phyloP scores from a whole-genome alignment of 1,140 invertebrate species.

The Acromyrmex charruanus region DNA sequence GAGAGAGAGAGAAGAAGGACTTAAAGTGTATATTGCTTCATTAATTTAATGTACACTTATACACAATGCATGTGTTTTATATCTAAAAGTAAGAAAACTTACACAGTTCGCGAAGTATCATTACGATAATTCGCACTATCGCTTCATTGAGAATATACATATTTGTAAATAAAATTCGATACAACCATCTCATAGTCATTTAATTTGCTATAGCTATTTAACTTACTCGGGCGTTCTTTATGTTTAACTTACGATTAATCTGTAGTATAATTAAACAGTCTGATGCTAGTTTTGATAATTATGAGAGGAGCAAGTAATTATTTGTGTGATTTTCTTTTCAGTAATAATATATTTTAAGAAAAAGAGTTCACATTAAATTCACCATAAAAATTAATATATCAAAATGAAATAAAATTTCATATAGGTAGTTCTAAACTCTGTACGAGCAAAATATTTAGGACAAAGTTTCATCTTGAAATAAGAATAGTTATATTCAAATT shows the following conservation, averaged over 20 bases:
- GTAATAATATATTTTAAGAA: not conserved
- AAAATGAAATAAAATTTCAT: not conserved
- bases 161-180: not conserved
- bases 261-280: not conserved
- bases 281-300: not conserved
- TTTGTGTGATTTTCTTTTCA: not conserved
- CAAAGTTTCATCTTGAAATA: not conserved
- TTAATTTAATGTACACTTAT: not conserved
- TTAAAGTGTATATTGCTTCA: not conserved
- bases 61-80: not conserved
- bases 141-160: not conserved
- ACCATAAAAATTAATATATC: not conserved
- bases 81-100: not conserved
- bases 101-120: not conserved
- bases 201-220: not conserved
- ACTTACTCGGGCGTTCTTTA: not conserved
- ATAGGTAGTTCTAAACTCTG: too few relatives aligned
- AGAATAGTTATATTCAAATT: too few relatives aligned
- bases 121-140: not conserved
- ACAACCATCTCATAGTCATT: not conserved
- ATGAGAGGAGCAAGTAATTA: not conserved
- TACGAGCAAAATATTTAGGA: not conserved
- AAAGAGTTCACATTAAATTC: not conserved
- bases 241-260: not conserved
- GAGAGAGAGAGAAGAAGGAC: not conserved